Evolutionary conservation across 2,113 vertebrate species (phyloP), one percentile per base, ranked within the genome.

Genomic region (Datnioides undecimradiatus): DNA sequence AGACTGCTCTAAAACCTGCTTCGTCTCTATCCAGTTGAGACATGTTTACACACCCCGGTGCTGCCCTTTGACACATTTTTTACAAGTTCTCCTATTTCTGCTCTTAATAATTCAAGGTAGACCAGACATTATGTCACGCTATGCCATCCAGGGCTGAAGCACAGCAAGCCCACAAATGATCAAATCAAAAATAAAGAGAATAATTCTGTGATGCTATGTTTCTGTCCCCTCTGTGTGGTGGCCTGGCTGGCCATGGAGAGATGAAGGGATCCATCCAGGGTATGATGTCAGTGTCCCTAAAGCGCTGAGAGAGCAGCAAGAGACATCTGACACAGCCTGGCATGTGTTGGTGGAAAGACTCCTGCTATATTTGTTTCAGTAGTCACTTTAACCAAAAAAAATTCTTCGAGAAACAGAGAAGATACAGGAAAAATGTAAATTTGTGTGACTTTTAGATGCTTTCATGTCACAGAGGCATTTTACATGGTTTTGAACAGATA

Each of bases 261-360:
- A 62, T 45, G 71, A 76, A 66, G 69, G 58, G 73, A 85, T 86
- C 38, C 29, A 8, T 83, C 57, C 78, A 84, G 83, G 59, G 75
- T 21, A 73, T 87, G 84, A 88, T 54, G 76, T 81, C 79, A 83
- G 73, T 54, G 43, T 67, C 73, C 69, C 59, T 23, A 40, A 82
- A 77, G 63, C 58, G 55, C 46, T 45, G 17, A 25, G 67, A 69
- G 51, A 66, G 63, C 58, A 60, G 52, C 49, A n/a, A 25, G 67
- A 69, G 51, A 66, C 68, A 46, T 76, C 36, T 43, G 60, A 76
- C 60, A 63, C 68, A 73, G 67, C n/a, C 54, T 68, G 69, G 66
- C 79, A 43, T 23, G 63, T 33, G 25, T 27, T 49, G 25, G 60
- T 73, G 70, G 84, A 82, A 79, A 76, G 36, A 48, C 68, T 45